phyloP scores from a whole-genome alignment of 2,888 invertebrate species.

The Sinelater perroti region DNA sequence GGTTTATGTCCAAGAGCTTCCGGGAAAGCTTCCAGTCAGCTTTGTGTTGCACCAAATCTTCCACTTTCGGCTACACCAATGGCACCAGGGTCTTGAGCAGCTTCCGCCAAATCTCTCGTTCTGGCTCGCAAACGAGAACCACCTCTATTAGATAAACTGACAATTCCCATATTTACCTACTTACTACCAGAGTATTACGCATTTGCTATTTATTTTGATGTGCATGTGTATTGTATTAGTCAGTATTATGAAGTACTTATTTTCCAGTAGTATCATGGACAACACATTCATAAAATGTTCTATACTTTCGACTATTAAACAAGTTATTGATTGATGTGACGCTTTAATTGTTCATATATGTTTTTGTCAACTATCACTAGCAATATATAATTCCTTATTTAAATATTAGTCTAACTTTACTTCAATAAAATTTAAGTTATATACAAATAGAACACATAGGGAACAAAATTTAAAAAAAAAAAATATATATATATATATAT shows the following conservation, averaged over 20 bases:
- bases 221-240: slow-evolving; percentile 7
- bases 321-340: too few species aligned
- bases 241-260: slow-evolving; percentile 13
- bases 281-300: slow-evolving; percentile 7
- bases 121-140: slow-evolving; percentile 54
- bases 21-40: slow-evolving; percentile 66
- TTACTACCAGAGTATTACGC: background rate
- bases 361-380: too few species aligned
- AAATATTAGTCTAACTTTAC: too few species aligned
- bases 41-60: slow-evolving; percentile 57
- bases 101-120: slow-evolving; percentile 52
- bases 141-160: slow-evolving; percentile 51
- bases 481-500: too few species aligned
- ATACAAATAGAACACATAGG: too few species aligned
- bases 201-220: background rate
- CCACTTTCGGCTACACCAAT: slow-evolving; percentile 38
- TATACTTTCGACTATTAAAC: too few species aligned
- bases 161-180: background rate
- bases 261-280: background rate
- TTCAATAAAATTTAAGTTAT: too few species aligned
- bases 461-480: too few species aligned
- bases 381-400: too few species aligned
- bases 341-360: too few species aligned
- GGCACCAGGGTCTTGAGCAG: slow-evolving; percentile 49
- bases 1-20: slow-evolving; percentile 78